These are phyloP conservation scores for Drosophila pseudoobscura DNA, from an alignment of 1,140 invertebrate species.

Conservation along the genomic window DNA sequence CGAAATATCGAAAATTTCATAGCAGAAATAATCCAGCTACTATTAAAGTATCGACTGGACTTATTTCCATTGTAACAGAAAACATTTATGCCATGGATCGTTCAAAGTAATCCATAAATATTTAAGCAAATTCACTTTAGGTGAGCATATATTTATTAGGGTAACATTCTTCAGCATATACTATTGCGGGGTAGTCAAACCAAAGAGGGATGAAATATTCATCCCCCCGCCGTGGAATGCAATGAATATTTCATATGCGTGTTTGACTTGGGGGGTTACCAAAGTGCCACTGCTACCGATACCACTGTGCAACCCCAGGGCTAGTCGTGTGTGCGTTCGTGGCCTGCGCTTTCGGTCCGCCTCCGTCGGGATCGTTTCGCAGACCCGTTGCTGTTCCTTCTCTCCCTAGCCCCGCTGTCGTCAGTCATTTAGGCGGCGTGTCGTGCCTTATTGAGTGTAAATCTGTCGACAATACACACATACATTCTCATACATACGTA, in stretches of 20 bases:
- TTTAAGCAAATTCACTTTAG: conserved; percentile 24
- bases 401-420: conserved; percentile 51
- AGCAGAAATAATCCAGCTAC: no score
- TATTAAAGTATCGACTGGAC: no score
- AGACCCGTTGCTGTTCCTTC: background rate
- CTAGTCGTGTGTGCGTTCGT: conserved; percentile 25
- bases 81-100: conserved; percentile 10
- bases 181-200: conserved; percentile 17
- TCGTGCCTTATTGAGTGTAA: conserved; percentile 81
- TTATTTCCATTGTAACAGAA: no score
- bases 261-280: conserved; percentile 22
- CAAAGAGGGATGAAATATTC: conserved; percentile 25
- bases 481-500: conserved; percentile 13
- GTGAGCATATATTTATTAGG: conserved; percentile 46
- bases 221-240: conserved; percentile 15
- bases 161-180: conserved; percentile 43
- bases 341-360: conserved; percentile 15
- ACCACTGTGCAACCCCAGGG: conserved; percentile 51
- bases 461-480: conserved; percentile 76
- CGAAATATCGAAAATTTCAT: no score
- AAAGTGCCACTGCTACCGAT: conserved; percentile 19
- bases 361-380: conserved; percentile 38
- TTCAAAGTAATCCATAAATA: conserved; percentile 41
- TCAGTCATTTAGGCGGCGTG: conserved; percentile 80
- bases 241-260: conserved; percentile 54